Base-by-base conservation (phyloP, 2,113 vertebrate genomes). In the Triplophysa dalaica region DNA sequence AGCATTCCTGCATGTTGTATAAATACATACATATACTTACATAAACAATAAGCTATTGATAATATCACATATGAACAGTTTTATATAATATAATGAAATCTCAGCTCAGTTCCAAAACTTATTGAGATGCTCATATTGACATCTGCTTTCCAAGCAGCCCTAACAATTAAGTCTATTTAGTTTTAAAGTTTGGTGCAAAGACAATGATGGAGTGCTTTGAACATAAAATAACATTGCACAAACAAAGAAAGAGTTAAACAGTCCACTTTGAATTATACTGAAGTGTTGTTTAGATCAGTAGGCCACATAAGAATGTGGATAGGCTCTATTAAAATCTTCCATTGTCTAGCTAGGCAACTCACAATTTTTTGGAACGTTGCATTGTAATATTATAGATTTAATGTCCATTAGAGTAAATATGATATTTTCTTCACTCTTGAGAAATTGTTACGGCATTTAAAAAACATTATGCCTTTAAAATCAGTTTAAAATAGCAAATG, bases 21-120 rank as follows among this genome's bases (percentile, higher is more conserved):
- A n/a, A n/a, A n/a, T n/a, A n/a, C n/a, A n/a, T n/a, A n/a, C n/a
- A n/a, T n/a, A n/a, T 11, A 62, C n/a, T 17, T 10, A 24, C 33
- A 19, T 38, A 11, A 75, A 62, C 21, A 75, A 63, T 75, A 52
- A 58, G 54, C 19, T n/a, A 58, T 19, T 58, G 19, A 58, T 58
- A 21, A 9, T 21, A 58, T 58, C 7, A 21, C 7, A 58, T 2
- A 8, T n/a, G 8, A 58, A 19, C 52, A 19, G 52, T 56, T 17
- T 19, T 19, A 14, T 38, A 7, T 45, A 45, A 1, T 45, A 21
- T 58, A 2, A 4, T 58, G 16, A 58, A 10, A 58, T 52, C 13
- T 52, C 3, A 52, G 16, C 10, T 24, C n/a, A 12, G 14, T 75
- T 75, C 72, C 33, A 62, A 75, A 61, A 61, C 72, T 16, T 48